Evolutionary conservation across 2,888 invertebrate species (phyloP), one percentile per base, ranked within the genome.

Genomic region (Minunthozetes semirufus): DNA sequence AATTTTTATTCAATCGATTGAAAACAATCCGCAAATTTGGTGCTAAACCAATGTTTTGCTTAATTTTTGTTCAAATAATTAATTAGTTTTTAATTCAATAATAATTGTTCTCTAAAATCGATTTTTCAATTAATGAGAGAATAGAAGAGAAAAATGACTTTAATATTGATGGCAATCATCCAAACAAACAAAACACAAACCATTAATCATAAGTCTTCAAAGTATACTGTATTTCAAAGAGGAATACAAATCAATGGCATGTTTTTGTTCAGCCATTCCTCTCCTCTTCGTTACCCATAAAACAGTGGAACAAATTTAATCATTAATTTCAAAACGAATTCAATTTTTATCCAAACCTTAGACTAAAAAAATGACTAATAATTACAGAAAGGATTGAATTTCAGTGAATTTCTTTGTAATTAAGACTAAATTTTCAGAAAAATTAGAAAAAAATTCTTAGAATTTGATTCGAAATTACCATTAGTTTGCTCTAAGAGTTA

Each of bases 131-230:
- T 1, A 11, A 3, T 59, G 11, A 17, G 15, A 22, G 22, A 22
- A 22, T 13, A 13, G 22, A n/a, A 27, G 11, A 25, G 22, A n/a
- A 22, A 27, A 25, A 17, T n/a, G 59, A 59, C n/a, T 59, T 59
- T 6, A n/a, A 22, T 48, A 59, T 25, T 59, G 59, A 59, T 59
- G 59, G 59, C 59, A 59, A 59, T 59, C 59, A 59, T 59, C 59
- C 9, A n/a, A 59, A 59, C 9, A 48, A n/a, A 48, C 48, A 48
- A 48, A 17, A 48, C 48, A 48, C 13, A 48, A 17, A 48, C 48
- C 25, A 22, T 59, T 59, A 59, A 59, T 59, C 59, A 59, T 22
- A 59, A 25, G 25, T 11, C 59, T 22, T 59, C 59, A 59, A 59
- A 59, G 59, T 59, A 59, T 25, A 59, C 13, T 59, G 25, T 22